phyloP scores from a whole-genome alignment of 2,113 vertebrate species.

The Neodontobutis hainanensis region DNA sequence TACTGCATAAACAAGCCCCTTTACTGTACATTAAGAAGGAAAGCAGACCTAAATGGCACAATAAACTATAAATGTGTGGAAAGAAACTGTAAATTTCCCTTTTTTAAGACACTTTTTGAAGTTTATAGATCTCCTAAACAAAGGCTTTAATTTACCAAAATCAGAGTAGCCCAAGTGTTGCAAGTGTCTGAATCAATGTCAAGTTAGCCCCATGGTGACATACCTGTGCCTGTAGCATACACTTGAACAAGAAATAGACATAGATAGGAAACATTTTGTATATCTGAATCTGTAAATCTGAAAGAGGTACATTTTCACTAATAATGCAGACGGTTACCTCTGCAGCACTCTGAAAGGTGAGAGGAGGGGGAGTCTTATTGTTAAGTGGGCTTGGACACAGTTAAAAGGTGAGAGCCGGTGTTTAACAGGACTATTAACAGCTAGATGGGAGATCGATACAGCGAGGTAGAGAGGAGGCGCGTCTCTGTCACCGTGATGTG shows the following conservation, averaged over 20 bases:
- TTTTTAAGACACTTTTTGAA: neutral
- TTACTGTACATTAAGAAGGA: slow-evolving; percentile 18
- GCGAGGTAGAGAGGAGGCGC: slow-evolving; percentile 78
- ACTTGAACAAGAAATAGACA: neutral
- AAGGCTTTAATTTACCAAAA: neutral
- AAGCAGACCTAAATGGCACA: slow-evolving; percentile 5
- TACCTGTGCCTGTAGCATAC: too few relatives aligned
- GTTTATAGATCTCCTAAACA: neutral
- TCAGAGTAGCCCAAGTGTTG: too few relatives aligned
- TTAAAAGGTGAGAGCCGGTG: slow-evolving; percentile 86
- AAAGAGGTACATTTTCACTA: neutral
- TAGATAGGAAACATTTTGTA: neutral
- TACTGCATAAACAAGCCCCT: slow-evolving; percentile 44
- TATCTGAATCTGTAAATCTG: too few relatives aligned
- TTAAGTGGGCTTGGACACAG: slow-evolving; percentile 85
- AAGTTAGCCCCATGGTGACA: too few relatives aligned
- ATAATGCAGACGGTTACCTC: slow-evolving; percentile 13
- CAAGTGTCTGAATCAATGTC: too few relatives aligned
- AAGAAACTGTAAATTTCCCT: neutral
- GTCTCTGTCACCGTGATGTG: slow-evolving; percentile 83
- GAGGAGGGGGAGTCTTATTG: slow-evolving; percentile 79
- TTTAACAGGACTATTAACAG: slow-evolving; percentile 86
- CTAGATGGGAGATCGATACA: slow-evolving; percentile 85
- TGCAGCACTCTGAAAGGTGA: slow-evolving; percentile 52
- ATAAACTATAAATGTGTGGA: neutral